Evolutionary conservation across 2,888 invertebrate species (phyloP), one percentile per base, ranked within the genome.

Genomic region (Baronia brevicornis): DNA sequence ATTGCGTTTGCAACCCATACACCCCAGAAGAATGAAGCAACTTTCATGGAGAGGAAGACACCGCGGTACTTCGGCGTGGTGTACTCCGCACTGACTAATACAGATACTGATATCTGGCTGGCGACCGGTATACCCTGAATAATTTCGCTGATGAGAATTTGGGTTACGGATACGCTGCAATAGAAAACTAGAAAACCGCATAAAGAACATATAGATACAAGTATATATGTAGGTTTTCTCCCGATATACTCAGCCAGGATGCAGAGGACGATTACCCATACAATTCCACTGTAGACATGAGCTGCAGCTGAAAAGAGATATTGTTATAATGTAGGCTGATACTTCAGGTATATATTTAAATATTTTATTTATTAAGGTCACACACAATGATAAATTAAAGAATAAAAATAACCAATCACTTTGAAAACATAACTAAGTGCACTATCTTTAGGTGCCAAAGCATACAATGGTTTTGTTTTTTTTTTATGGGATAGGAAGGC

Each of bases 1-100:
- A 58, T 44, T 0, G 54, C 51, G 18, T 61, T 61, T 1, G 60
- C 39, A 2, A 43, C 39, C 56, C 57, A 60, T 3, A 57, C 37
- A 1, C 56, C 58, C 54, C 57, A 54, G 3, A 47, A 45, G 1
- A 51, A 21, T 0, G 46, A 48, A 0, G 60, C 52, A 0, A 48
- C 39, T 30, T 61, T 58, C 0, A 57, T 30, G 2, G 51, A 45
- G 3, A 58, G 30, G 21, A 54, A 56, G 4, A 48, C 18, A 0
- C 46, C 53, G 11, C 57, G 33, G 5, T 54, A 48, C 17, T 45
- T 43, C 0, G 58, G 56, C 0, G 48, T 47, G 0, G 46, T 36
- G n/a, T 54, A 60, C 28, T 60, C 58, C 0, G 48, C 54, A 0
- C 23, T 9, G 3, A 38, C 10, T 2, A 38, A 3, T 3, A 34